These are phyloP conservation scores for Hesperophylax magnus DNA, from an alignment of 1,140 invertebrate species.

Conservation along the genomic window DNA sequence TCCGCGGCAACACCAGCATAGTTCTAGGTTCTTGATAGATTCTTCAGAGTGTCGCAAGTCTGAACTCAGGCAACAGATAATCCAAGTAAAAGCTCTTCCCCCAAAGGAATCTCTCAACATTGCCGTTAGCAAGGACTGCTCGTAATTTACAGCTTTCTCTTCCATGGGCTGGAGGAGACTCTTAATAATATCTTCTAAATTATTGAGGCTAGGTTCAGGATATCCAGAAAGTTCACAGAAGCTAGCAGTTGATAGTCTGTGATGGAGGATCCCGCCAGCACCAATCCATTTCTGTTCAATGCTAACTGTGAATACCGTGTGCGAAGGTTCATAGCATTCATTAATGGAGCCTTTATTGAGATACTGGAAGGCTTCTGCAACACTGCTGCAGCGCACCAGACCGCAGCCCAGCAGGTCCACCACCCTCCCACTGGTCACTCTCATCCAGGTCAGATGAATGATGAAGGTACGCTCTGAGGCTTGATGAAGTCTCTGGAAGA, in stretches of 20 bases:
- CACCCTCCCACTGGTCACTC: slow-evolving; percentile 73
- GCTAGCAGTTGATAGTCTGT: slow-evolving; percentile 77
- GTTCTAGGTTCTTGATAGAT: slow-evolving; percentile 75
- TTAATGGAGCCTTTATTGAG: slow-evolving; percentile 67
- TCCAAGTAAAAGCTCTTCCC: slow-evolving; percentile 77
- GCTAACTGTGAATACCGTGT: slow-evolving; percentile 78
- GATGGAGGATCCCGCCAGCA: slow-evolving; percentile 70
- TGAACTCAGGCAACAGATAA: slow-evolving; percentile 77
- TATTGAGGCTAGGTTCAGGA: slow-evolving; percentile 74
- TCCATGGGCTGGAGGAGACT: slow-evolving; percentile 72
- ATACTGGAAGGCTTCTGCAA: slow-evolving; percentile 72
- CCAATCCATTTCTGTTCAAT: slow-evolving; percentile 79
- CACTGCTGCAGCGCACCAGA: slow-evolving; percentile 69
- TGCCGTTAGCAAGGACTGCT: slow-evolving; percentile 76
- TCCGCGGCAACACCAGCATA: slow-evolving; percentile 73
- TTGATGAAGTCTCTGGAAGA: slow-evolving; percentile 77
- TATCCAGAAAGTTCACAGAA: slow-evolving; percentile 77
- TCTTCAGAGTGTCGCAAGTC: slow-evolving; percentile 74
- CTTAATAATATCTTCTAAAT: slow-evolving; percentile 75
- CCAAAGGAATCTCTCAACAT: slow-evolving; percentile 79
- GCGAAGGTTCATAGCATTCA: slow-evolving; percentile 66
- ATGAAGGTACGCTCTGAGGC: slow-evolving; percentile 74
- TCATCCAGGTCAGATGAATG: slow-evolving; percentile 77
- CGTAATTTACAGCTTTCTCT: slow-evolving; percentile 73
- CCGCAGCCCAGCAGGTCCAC: slow-evolving; percentile 73